These are phyloP conservation scores for Micromesistius poutassou DNA, from an alignment of 2,797 vertebrate species.

Conservation along the genomic window DNA sequence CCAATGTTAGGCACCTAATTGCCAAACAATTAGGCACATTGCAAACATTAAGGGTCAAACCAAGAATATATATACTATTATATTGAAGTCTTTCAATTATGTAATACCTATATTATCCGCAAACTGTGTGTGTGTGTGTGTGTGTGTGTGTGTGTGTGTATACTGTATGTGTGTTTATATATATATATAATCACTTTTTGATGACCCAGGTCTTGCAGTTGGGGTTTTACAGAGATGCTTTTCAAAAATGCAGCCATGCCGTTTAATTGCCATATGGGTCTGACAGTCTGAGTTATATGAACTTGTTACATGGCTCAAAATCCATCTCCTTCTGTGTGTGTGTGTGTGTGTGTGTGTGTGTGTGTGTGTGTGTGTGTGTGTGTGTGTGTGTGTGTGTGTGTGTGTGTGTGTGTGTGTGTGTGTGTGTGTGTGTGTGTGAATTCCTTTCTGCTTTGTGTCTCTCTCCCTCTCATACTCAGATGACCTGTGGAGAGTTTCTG, in stretches of 20 bases:
- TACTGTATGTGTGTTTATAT: conserved; percentile 11
- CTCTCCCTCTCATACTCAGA: neutral
- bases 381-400: too few relatives aligned
- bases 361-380: too few relatives aligned
- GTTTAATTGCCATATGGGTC: conserved; percentile 36
- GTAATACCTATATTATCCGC: too few relatives aligned
- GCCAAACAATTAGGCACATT: neutral
- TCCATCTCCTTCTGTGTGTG: neutral
- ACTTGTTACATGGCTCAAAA: conserved; percentile 33
- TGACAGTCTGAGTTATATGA: conserved; percentile 41
- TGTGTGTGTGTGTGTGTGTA: too few relatives aligned
- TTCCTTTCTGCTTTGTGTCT: conserved; percentile 24
- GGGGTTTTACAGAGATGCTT: neutral
- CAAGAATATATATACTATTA: conserved; percentile 11
- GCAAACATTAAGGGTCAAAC: conserved; percentile 17
- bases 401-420: neutral
- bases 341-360: too few relatives aligned
- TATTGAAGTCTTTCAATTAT: conserved; percentile 13
- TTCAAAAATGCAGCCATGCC: neutral
- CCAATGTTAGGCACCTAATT: too few relatives aligned
- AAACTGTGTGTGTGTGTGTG: too few relatives aligned
- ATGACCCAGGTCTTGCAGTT: neutral
- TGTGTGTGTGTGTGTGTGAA: conserved; percentile 5
- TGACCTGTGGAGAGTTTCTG: neutral
- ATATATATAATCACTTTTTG: neutral